These are phyloP conservation scores for Notocelia uddmanniana DNA, from an alignment of 2,888 invertebrate genomes.

Conservation along the genomic window DNA sequence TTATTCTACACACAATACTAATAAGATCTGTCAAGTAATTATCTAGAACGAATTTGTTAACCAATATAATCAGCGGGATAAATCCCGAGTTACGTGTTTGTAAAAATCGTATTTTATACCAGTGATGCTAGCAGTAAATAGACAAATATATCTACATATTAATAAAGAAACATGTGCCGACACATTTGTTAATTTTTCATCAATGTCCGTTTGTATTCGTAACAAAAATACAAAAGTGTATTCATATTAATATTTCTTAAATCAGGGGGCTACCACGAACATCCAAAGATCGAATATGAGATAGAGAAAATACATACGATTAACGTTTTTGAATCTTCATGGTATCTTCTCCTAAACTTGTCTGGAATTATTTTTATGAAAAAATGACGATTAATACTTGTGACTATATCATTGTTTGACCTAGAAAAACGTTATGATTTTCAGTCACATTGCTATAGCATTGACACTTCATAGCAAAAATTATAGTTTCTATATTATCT, in stretches of 20 bases:
- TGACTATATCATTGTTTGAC: background rate
- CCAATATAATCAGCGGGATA: too few relatives aligned
- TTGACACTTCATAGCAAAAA: constrained; percentile 27
- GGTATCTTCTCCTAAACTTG: too few relatives aligned
- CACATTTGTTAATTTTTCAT: background rate
- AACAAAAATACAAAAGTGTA: background rate
- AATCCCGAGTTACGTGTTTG: background rate
- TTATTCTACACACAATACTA: too few relatives aligned
- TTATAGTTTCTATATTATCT: constrained; percentile 10
- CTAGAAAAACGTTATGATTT: background rate
- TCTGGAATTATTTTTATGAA: too few relatives aligned
- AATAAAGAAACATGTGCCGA: background rate
- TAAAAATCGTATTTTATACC: background rate
- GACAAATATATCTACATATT: background rate
- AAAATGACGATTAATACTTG: background rate
- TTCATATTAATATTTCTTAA: too few relatives aligned
- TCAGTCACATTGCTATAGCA: background rate
- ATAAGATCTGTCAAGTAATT: too few relatives aligned
- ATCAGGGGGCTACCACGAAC: too few relatives aligned
- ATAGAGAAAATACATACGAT: too few relatives aligned
- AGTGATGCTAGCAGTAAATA: background rate
- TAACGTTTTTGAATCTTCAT: too few relatives aligned
- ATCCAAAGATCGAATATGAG: too few relatives aligned
- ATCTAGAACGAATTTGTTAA: too few relatives aligned
- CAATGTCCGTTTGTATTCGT: background rate